Base-by-base conservation (phyloP, 2,797 vertebrate genomes). In the Carduelis carduelis region DNA sequence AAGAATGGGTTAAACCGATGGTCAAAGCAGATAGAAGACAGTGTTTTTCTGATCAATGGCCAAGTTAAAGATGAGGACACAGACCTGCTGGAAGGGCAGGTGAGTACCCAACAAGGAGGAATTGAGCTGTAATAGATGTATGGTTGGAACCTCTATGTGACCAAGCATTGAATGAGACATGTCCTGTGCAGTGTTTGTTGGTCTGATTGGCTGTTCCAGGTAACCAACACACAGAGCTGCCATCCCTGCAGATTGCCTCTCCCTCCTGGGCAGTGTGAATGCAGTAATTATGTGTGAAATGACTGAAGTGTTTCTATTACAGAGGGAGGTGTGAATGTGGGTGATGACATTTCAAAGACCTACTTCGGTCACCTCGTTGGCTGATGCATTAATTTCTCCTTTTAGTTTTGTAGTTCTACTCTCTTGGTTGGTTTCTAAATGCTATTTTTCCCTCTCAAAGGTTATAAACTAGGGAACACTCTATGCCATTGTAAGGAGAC, bases 11-110 rank as follows among this genome's bases (percentile, higher is more conserved):
- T 99, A 68, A 97, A 91, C 95, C 94, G 76, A 3, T 99, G 99
- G 99, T 98, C 98, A 9, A 98, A 98, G 55, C 98, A 98, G 97
- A 98, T 99, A 76, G 98, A 99, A 89, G 95, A 93, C 22, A 98
- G 98, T 79, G 78, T 98, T 92, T 99, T 98, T 97, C 98, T 99
- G 87, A 98, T 99, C 59, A 98, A 99, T 57, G 98, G 99, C 19
- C 98, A 98, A 95, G 94, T 97, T 78, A 98, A 98, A 86, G 97
- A 98, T n/a, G 97, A 97, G 85, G 98, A 99, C 79, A 65, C 97
- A 8, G 99, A 99, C 16, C 97, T 99, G 5, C 41, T 98, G 53
- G 98, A 98, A 90, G 98, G 98, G 69, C 98, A 97, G 89, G 98
- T 98, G 83, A 97, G 97, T 93, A 53, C 32, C 28, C 6, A 41